These are phyloP conservation scores for Elmis aenea DNA, from an alignment of 2,888 invertebrate genomes.

Conservation along the genomic window DNA sequence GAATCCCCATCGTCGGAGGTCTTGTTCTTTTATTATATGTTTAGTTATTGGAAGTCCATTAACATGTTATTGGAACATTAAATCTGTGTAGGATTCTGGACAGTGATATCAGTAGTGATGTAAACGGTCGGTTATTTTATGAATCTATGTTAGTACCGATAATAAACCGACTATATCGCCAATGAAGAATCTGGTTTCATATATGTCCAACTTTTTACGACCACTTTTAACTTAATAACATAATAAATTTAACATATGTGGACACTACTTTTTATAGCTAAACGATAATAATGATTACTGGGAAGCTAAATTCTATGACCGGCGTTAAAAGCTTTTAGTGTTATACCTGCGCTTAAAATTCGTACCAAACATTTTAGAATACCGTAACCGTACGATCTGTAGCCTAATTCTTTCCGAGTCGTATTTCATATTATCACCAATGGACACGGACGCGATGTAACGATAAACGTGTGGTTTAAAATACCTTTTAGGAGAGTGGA, in stretches of 20 bases:
- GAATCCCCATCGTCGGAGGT: conserved; percentile 17
- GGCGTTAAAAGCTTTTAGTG: too few species aligned
- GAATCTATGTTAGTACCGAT: conserved; percentile 32
- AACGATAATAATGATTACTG: conserved; percentile 20
- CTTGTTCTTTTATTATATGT: conserved; percentile 20
- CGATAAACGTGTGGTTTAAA: too few species aligned
- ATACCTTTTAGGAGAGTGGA: too few species aligned
- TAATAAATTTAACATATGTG: conserved; percentile 46
- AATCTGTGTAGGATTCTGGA: conserved; percentile 21
- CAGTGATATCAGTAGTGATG: conserved; percentile 22
- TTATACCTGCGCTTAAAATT: too few species aligned
- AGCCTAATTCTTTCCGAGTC: too few species aligned
- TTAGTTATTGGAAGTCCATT: conserved; percentile 25
- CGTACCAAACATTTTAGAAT: too few species aligned
- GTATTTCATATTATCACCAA: too few species aligned
- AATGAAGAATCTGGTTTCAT: conserved; percentile 35
- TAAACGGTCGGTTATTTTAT: conserved; percentile 30
- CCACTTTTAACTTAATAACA: conserved; percentile 44
- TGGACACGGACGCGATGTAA: too few species aligned
- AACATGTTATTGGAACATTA: conserved; percentile 25
- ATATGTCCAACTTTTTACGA: conserved; percentile 35
- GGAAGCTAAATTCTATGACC: conserved; percentile 15
- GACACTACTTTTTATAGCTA: conserved; percentile 38
- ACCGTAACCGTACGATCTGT: too few species aligned
- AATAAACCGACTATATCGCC: conserved; percentile 32